These are phyloP conservation scores for Centroberyx gerrardi DNA, from an alignment of 2,797 vertebrate species.

Conservation along the genomic window DNA sequence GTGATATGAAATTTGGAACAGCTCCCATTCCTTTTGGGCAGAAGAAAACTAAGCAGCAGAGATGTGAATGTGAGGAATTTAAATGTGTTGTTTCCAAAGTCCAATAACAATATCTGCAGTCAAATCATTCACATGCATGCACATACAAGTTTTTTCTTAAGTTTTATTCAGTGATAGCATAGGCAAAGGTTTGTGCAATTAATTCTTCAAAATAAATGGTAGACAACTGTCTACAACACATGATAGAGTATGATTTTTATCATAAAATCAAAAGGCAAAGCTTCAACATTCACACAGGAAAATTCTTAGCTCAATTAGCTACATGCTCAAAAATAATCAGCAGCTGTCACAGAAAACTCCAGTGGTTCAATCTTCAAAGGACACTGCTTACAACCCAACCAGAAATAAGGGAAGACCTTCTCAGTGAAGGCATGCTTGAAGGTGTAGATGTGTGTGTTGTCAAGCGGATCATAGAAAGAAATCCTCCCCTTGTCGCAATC, in stretches of 20 bases:
- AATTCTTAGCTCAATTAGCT: not conserved
- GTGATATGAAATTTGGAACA: too few species aligned
- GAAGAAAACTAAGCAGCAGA: too few species aligned
- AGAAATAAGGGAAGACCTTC: slow-evolving; percentile 82
- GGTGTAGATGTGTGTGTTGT: slow-evolving; percentile 76
- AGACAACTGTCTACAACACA: not conserved
- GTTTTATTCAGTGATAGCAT: not conserved
- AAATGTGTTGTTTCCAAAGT: too few species aligned
- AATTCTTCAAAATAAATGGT: not conserved
- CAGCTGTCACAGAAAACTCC: slow-evolving; percentile 54
- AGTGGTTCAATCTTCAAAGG: slow-evolving; percentile 73
- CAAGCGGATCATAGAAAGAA: slow-evolving; percentile 68
- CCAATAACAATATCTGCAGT: too few species aligned
- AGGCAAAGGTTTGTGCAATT: not conserved
- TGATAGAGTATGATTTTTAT: too few species aligned
- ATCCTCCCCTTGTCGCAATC: slow-evolving; percentile 78
- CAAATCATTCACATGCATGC: too few species aligned
- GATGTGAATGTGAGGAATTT: too few species aligned
- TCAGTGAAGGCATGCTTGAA: slow-evolving; percentile 79
- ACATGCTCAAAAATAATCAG: slow-evolving; percentile 34
- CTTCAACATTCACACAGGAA: not conserved
- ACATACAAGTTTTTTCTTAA: not conserved
- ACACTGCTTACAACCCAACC: slow-evolving; percentile 80
- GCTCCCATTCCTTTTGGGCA: too few species aligned
- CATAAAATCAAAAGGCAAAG: not conserved